A percentile compares a stretch with the other conserved stretches of the same genome.
phyloP scores from a whole-genome alignment of 2,797 vertebrate species.

The Falco naumanni region DNA sequence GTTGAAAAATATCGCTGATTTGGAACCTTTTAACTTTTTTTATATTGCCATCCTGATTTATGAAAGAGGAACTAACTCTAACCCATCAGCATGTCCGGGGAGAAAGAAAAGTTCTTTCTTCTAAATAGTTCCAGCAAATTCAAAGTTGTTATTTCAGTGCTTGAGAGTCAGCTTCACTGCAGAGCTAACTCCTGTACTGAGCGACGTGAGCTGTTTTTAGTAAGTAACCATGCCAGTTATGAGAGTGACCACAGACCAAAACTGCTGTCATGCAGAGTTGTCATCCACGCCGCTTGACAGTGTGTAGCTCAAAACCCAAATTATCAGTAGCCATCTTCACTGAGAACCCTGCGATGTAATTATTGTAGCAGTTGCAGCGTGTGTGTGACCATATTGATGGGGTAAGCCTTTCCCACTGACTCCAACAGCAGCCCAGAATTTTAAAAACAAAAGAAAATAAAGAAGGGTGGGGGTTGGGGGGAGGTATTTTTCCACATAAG shows the following conservation, averaged over 20 bases:
- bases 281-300: fast-evolving
- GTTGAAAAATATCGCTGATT: not conserved
- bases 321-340: not conserved
- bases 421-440: not conserved
- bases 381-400: not conserved
- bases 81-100: not conserved
- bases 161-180: not conserved
- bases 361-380: not conserved
- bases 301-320: not conserved
- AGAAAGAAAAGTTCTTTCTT: not conserved
- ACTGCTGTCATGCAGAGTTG: fast-evolving
- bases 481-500: not conserved
- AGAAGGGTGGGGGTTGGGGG: fast-evolving
- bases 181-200: not conserved
- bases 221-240: not conserved
- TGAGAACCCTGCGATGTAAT: not conserved
- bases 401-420: not conserved
- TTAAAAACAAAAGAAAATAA: too few species aligned
- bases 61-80: not conserved
- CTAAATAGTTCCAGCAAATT: not conserved
- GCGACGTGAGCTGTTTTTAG: not conserved
- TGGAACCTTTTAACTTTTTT: not conserved
- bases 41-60: not conserved
- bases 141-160: not conserved
- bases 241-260: not conserved